Percentiles rank a stretch among this genome's conserved stretches.
Evolutionary conservation across 2,888 invertebrate genomes (phyloP).

Genomic region (Gastracanthus pulcherrimus): DNA sequence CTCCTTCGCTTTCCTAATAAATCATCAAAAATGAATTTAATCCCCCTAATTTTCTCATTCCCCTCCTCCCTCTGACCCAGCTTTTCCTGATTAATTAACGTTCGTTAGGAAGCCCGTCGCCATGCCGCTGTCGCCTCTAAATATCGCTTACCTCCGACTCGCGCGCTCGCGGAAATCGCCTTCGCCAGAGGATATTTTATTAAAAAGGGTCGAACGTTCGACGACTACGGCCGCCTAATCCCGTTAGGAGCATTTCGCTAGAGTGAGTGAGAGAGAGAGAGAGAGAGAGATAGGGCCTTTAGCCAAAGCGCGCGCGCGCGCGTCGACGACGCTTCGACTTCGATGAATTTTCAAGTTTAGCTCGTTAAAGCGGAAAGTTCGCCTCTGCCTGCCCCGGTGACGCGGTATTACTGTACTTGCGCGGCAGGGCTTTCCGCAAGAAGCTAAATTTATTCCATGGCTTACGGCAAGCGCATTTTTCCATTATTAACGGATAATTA

Average conservation of each 20-base stretch:
- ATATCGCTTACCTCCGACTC: constrained; percentile 15
- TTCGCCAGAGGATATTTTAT: background rate
- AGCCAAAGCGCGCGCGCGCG: too few relatives aligned
- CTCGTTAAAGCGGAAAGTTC: constrained; percentile 41
- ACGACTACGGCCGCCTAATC: constrained; percentile 7
- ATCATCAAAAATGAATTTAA: background rate
- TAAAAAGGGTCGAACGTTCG: constrained; percentile 27
- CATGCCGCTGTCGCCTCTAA: background rate
- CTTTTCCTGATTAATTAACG: constrained; percentile 16
- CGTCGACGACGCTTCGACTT: constrained; percentile 8
- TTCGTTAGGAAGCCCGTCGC: background rate
- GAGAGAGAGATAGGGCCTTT: background rate
- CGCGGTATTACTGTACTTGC: constrained; percentile 27
- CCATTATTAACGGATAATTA: constrained; percentile 21
- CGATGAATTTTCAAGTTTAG: constrained; percentile 48
- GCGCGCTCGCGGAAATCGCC: background rate
- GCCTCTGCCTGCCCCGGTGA: background rate
- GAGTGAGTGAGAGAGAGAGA: background rate
- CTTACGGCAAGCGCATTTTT: background rate
- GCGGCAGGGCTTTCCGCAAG: constrained; percentile 4
- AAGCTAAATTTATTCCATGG: constrained; percentile 15
- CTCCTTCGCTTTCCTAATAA: too few relatives aligned
- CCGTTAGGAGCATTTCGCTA: constrained; percentile 4
- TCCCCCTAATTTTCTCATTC: background rate
- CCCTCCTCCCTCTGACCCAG: background rate